Evolutionary conservation across 2,888 invertebrate genomes (phyloP), one percentile per base, ranked within the genome.

Genomic region (Siphlonurus alternatus): DNA sequence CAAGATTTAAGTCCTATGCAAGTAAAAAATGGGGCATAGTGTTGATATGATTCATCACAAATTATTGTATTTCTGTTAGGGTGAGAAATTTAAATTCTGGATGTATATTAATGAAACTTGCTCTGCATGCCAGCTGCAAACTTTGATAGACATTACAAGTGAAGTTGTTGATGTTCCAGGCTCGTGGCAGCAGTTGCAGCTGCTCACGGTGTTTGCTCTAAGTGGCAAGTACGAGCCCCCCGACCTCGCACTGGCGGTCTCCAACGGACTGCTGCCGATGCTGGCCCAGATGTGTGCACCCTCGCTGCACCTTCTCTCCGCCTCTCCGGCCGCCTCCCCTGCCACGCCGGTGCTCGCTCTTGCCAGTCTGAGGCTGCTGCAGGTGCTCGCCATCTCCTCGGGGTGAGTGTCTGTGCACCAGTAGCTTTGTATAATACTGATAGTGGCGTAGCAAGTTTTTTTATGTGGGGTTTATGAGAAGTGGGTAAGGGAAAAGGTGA

Each of bases 231-330:
- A 80, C 70, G 75, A 78, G 67, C 77, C 81, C 0, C 75, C 76
- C 63, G 83, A 83, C 72, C 74, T 83, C 25, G 76, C 76, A n/a
- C 75, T 83, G 54, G 79, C 81, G 1, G 80, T 83, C 7, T 78
- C 79, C 19, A 78, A 79, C 70, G 80, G 80, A 53, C 72, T 83
- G 25, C 73, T 82, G 53, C 75, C 77, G 1, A 73, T 79, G 10
- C 72, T 83, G 54, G 75, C 74, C 67, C 70, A 72, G 24, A 73
- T 79, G 66, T 74, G 75, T 63, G 72, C 71, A 25, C 65, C 69
- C 23, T 70, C 60, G 2, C 24, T 65, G 3, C 56, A 68, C 67
- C 24, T 67, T 69, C 24, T 69, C 67, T 51, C 61, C 62, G n/a
- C 62, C n/a, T 66, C 65, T 25, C 67, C 62, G 15, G 5, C 73